Evolutionary conservation across 2,888 invertebrate genomes (phyloP).

Genomic region (Campoplex capitator): DNA sequence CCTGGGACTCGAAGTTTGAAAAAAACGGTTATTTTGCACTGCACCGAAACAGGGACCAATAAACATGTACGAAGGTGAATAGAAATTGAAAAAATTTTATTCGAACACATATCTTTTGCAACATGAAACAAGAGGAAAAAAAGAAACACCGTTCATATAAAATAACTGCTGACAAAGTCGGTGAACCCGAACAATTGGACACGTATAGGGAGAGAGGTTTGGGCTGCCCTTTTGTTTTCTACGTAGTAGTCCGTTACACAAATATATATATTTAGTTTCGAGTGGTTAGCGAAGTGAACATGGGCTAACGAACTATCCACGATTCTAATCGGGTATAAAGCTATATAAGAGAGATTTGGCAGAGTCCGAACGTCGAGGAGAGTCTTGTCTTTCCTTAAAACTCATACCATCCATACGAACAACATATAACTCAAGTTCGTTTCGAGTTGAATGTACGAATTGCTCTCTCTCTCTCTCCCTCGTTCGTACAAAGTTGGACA

Average conservation of each 20-base stretch:
- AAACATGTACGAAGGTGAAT: background rate
- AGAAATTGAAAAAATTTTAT: background rate
- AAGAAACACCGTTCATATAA: background rate
- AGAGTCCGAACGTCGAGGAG: constrained; percentile 22
- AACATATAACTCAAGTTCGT: constrained; percentile 72
- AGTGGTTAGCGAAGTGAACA: constrained; percentile 8
- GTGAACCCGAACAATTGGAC: background rate
- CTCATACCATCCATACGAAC: constrained; percentile 43
- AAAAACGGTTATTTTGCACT: constrained; percentile 8
- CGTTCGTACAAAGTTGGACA: constrained; percentile 63
- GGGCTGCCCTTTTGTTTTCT: constrained; percentile 19
- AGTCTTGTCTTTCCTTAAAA: constrained; percentile 25
- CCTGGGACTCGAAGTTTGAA: background rate
- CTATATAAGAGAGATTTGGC: constrained; percentile 28
- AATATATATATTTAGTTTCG: constrained; percentile 26
- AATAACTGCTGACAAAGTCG: background rate
- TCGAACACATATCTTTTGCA: background rate
- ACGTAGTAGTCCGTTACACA: background rate
- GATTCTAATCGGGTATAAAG: constrained; percentile 27
- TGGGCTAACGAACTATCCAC: constrained; percentile 37
- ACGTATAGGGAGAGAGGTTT: background rate
- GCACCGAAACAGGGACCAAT: background rate
- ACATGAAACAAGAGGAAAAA: background rate
- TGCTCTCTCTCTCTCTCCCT: constrained; percentile 21
- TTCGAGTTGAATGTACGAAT: constrained; percentile 59